Conservation (phyloP, 2,797 vertebrate genomes). For the Serranus cabrilla region DNA sequence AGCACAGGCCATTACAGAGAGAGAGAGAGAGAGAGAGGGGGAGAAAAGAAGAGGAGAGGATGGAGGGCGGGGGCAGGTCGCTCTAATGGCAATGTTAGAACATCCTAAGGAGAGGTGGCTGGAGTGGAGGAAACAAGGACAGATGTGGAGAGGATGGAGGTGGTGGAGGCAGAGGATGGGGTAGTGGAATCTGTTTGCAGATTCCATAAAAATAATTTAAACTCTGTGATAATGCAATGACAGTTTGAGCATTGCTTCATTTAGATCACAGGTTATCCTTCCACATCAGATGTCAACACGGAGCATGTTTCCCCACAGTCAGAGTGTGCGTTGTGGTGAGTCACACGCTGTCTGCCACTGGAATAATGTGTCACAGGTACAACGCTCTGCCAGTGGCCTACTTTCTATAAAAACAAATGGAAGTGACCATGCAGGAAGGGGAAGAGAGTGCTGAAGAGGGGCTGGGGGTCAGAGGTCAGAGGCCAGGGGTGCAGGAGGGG, state of each 20-base stretch:
- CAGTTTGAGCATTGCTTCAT: slow-evolving; percentile 35
- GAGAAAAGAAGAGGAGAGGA: slow-evolving; percentile 25
- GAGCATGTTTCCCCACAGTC: slow-evolving; percentile 35
- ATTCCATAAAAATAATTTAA: slow-evolving; percentile 16
- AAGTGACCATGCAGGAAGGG: slow-evolving; percentile 2
- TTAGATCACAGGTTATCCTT: slow-evolving; percentile 21
- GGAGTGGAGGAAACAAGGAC: slow-evolving; percentile 41
- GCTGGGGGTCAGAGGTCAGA: slow-evolving; percentile 40
- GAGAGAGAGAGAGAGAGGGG: slow-evolving; percentile 25
- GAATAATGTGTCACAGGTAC: slow-evolving; percentile 60
- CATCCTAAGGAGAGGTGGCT: slow-evolving; percentile 42
- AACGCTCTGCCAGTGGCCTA: slow-evolving; percentile 61
- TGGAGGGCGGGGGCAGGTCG: slow-evolving; percentile 32
- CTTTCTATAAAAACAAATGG: slow-evolving; percentile 51
- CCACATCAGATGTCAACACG: slow-evolving; percentile 49
- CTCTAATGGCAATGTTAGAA: slow-evolving; percentile 55
- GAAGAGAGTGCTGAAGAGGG: neutral
- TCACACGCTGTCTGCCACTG: slow-evolving; percentile 50
- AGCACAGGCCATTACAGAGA: slow-evolving; percentile 49
- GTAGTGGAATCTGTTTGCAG: slow-evolving; percentile 5
- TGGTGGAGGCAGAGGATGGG: neutral
- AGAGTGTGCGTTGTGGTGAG: slow-evolving; percentile 45
- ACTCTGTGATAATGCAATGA: slow-evolving; percentile 32
- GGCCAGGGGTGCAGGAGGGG: neutral
- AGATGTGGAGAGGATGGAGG: slow-evolving; percentile 5